Percentiles rank a stretch among this genome's conserved stretches.
Conservation (phyloP, 1,140 invertebrate genomes). For the Kradibia gibbosae region DNA sequence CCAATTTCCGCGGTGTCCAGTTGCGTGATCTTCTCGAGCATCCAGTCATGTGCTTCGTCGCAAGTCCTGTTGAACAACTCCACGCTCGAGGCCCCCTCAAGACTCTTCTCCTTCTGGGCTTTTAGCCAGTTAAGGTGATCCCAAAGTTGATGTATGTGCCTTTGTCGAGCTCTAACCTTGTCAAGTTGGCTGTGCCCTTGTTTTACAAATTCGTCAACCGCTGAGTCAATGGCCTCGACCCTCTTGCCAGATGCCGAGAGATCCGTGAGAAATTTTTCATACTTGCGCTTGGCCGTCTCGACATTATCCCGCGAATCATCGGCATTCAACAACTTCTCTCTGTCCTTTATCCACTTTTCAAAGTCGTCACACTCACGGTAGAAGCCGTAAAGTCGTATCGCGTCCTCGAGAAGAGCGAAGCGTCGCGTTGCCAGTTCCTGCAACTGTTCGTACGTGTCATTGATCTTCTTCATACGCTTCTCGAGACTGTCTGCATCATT, state of each 20-base stretch:
- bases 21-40: slow-evolving; percentile 92
- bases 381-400: slow-evolving; percentile 93
- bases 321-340: slow-evolving; percentile 88
- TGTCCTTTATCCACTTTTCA: slow-evolving; percentile 97
- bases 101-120: slow-evolving; percentile 89
- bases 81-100: slow-evolving; percentile 94
- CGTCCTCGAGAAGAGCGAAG: slow-evolving; percentile 89
- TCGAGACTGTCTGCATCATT: slow-evolving; percentile 86
- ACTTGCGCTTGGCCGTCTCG: slow-evolving; percentile 95
- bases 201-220: slow-evolving; percentile 88
- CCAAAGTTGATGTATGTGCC: slow-evolving; percentile 91
- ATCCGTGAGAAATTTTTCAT: slow-evolving; percentile 97
- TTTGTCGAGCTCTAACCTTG: slow-evolving; percentile 85
- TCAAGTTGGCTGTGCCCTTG: slow-evolving; percentile 92
- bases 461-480: slow-evolving; percentile 85
- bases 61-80: slow-evolving; percentile 95
- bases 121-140: slow-evolving; percentile 91
- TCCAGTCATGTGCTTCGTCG: slow-evolving; percentile 94
- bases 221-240: slow-evolving; percentile 89
- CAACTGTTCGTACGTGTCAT: slow-evolving; percentile 85
- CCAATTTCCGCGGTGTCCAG: slow-evolving; percentile 85
- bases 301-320: slow-evolving; percentile 92
- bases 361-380: slow-evolving; percentile 98
- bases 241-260: slow-evolving; percentile 92
- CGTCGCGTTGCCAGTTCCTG: slow-evolving; percentile 85